These are phyloP conservation scores for Drosophila nebulosa DNA, from an alignment of 1,140 invertebrate species.

Conservation along the genomic window DNA sequence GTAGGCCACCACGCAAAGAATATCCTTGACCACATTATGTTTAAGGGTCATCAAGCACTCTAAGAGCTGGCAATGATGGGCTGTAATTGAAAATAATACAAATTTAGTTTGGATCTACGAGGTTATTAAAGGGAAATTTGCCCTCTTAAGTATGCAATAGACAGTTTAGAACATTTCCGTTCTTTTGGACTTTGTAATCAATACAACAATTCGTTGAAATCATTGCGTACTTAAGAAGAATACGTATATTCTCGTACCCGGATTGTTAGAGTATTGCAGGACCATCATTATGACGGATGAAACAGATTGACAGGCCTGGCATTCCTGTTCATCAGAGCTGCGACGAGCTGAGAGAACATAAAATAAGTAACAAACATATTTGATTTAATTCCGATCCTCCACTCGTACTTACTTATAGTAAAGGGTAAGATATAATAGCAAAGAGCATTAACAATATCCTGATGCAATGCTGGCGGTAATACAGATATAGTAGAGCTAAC, in stretches of 20 bases:
- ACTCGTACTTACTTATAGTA: constrained; percentile 89
- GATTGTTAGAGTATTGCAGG: constrained; percentile 96
- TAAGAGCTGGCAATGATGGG: constrained; percentile 95
- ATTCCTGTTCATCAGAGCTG: constrained; percentile 85
- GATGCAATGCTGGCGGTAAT: constrained; percentile 94
- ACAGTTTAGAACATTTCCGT: not conserved
- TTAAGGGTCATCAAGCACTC: constrained; percentile 97
- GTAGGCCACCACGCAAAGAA: constrained; percentile 97
- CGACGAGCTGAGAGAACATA: constrained; percentile 86
- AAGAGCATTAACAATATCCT: constrained; percentile 96
- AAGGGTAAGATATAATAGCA: constrained; percentile 98
- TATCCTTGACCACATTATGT: constrained; percentile 93
- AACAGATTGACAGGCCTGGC: constrained; percentile 94
- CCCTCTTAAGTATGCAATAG: too few relatives aligned
- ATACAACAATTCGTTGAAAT: too few relatives aligned
- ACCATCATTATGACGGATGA: constrained; percentile 98
- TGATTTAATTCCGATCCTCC: not conserved
- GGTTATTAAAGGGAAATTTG: too few relatives aligned
- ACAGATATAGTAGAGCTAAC: constrained; percentile 96
- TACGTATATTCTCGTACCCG: constrained; percentile 83
- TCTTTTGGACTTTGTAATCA: too few relatives aligned
- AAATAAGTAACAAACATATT: not conserved
- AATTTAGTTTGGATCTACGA: too few relatives aligned
- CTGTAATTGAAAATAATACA: constrained; percentile 81
- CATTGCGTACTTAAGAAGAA: constrained; percentile 20